Base-by-base conservation (phyloP, 2,888 invertebrate genomes). In the Hemaris fuciformis region DNA sequence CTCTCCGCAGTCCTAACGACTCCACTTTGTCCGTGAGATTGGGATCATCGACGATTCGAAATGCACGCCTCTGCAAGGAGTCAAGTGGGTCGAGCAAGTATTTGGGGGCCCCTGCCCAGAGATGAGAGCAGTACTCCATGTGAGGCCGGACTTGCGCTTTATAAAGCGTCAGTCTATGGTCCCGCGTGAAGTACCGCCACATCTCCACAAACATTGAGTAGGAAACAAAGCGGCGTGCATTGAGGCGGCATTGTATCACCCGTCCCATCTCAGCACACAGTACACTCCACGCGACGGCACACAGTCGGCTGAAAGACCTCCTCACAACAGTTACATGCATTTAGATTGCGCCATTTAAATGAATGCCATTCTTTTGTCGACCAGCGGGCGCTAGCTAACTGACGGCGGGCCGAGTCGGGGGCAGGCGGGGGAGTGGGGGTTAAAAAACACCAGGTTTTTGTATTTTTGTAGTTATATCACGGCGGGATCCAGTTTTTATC, bases 341-440 rank as follows among this genome's bases (percentile, higher is more conserved):
- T 69, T 72, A 70, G 61, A 71, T 72, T 65, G 68, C 63, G 45
- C 65, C 61, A 64, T 70, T 72, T 67, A 63, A 68, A 66, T 67
- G 62, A 66, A 66, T 42, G 62, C 64, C 25, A 65, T 67, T 64
- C 59, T 65, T 64, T 20, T 46, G 43, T 45, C 23, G 41, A 15
- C 25, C 45, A 23, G 10, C 31, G 27, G 18, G 18, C n/a, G n/a
- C 13, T 38, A 4, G 38, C 38, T 38, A 38, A n/a, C n/a, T 5
- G 23, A 18, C 10, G 18, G 31, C 2, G 10, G 31, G 18, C 13
- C 27, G 8, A 13, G 45, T 18, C 13, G 23, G 18, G 18, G 31
- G 31, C 7, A 18, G 31, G 31, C 23, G 27, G 8, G 10, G 45
- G 8, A 22, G 23, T 5, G 45, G 3, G 13, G n/a, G 23, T 27